Evolutionary conservation across 1,140 invertebrate genomes (phyloP), one percentile per base, ranked within the genome.

Genomic region (Pomphorhynchus laevis): DNA sequence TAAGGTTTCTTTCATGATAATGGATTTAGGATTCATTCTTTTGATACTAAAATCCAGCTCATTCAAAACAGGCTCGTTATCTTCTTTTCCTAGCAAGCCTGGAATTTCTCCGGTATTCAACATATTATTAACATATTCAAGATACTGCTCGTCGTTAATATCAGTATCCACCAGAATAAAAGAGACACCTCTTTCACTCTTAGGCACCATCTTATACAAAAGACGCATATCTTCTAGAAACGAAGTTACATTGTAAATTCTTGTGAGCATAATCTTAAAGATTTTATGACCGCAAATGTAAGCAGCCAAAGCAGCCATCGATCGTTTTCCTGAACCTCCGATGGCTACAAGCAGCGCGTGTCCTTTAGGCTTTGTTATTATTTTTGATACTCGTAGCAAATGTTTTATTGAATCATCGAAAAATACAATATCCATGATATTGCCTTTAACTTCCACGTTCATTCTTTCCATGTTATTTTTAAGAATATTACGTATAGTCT

Each of bases 371-470:
- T 56, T 53, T 44, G 57, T 58, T 24, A 60, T 48, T 20, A 60
- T 52, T 33, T 57, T 49, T 12, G 56, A 53, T 45, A 60, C 57
- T 44, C 56, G 50, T 12, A 53, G 57, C 18, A 60, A 51, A 49
- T 60, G 58, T 46, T 60, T 53, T 47, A 60, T 57, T 20, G 57
- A 80, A 60, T 91, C 80, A 22, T 76, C 77, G 54, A 91, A 91
- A 59, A 89, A 91, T n/a, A 91, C 82, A 21, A 91, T 61, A 61
- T 91, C 80, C 77, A 89, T 84, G 38, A 75, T 75, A 41, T 70
- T 70, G 2, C 79, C 77, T 49, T 79, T 62, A 34, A 86, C 71
- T 65, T 76, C 80, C 64, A 89, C 82, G 62, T 91, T 89, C 53
- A 77, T 89, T 54, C 82, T 76, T 16, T 71, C 62, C 45, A 84